Conservation (phyloP, 2,888 invertebrate species). For the Parelbella ahira region DNA sequence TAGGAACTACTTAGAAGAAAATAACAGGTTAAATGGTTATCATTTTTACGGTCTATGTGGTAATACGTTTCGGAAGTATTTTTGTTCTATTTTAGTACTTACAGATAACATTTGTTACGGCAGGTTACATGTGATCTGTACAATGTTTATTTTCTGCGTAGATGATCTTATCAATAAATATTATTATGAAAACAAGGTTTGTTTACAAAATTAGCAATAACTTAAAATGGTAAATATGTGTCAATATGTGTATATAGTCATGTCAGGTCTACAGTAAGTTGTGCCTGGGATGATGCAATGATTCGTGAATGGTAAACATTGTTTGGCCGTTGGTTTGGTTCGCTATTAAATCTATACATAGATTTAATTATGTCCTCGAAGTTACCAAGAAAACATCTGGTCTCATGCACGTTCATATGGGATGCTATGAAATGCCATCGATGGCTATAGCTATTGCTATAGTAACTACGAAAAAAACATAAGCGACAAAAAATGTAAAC, state of each 20-base stretch:
- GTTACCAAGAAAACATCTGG: constrained; percentile 31
- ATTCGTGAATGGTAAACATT: constrained; percentile 30
- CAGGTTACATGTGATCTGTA: background rate
- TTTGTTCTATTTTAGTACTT: too few species aligned
- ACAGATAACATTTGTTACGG: too few species aligned
- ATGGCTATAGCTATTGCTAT: constrained; percentile 26
- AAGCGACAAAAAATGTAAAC: constrained; percentile 72
- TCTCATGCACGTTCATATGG: constrained; percentile 29
- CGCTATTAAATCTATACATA: constrained; percentile 5
- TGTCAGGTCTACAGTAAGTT: background rate
- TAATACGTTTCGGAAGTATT: too few species aligned
- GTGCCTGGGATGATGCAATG: constrained; percentile 32
- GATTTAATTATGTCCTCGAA: constrained; percentile 7
- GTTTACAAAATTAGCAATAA: constrained; percentile 2
- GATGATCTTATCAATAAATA: constrained; percentile 6
- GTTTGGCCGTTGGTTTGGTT: constrained; percentile 12
- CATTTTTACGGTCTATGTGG: too few species aligned
- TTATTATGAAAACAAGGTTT: constrained; percentile 3
- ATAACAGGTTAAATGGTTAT: too few species aligned
- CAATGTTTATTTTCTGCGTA: background rate
- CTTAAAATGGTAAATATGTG: background rate
- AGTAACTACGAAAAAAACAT: constrained; percentile 50
- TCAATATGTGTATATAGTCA: background rate
- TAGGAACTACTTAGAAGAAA: too few species aligned
- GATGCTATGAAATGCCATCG: constrained; percentile 28